Percentiles rank a stretch among this genome's conserved stretches.
Evolutionary conservation across 2,888 invertebrate species (phyloP).

Genomic region (Boloria selene): DNA sequence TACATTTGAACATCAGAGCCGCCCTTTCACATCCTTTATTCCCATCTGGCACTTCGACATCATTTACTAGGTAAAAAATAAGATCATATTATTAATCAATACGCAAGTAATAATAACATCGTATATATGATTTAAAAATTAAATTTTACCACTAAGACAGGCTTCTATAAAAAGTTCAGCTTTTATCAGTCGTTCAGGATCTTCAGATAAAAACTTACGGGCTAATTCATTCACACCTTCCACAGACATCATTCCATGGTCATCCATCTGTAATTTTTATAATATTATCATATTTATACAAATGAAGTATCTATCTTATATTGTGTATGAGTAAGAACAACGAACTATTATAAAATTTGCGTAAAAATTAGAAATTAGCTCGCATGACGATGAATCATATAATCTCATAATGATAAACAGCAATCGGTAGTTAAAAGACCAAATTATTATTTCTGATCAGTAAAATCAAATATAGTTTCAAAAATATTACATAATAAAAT

Average conservation of each 20-base stretch:
- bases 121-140: neutral
- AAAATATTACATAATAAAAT: too few relatives aligned
- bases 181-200: slow-evolving; percentile 55
- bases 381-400: too few relatives aligned
- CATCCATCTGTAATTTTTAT: slow-evolving; percentile 61
- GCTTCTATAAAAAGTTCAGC: slow-evolving; percentile 61
- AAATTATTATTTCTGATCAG: too few relatives aligned
- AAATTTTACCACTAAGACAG: slow-evolving; percentile 61
- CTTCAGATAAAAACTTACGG: slow-evolving; percentile 54
- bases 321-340: too few relatives aligned
- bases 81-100: neutral
- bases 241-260: slow-evolving; percentile 61
- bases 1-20: slow-evolving; percentile 57
- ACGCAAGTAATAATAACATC: neutral
- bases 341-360: too few relatives aligned
- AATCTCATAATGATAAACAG: too few relatives aligned
- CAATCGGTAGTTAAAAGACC: too few relatives aligned
- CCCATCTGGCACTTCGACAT: slow-evolving; percentile 54
- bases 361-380: too few relatives aligned
- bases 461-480: too few relatives aligned
- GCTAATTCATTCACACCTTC: slow-evolving; percentile 59
- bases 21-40: slow-evolving; percentile 62
- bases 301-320: neutral
- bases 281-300: neutral
- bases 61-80: slow-evolving; percentile 49